A percentile compares a stretch with the other conserved stretches of the same genome.
phyloP scores from a whole-genome alignment of 2,797 vertebrate species.

The Hypotaenidia okinawae region DNA sequence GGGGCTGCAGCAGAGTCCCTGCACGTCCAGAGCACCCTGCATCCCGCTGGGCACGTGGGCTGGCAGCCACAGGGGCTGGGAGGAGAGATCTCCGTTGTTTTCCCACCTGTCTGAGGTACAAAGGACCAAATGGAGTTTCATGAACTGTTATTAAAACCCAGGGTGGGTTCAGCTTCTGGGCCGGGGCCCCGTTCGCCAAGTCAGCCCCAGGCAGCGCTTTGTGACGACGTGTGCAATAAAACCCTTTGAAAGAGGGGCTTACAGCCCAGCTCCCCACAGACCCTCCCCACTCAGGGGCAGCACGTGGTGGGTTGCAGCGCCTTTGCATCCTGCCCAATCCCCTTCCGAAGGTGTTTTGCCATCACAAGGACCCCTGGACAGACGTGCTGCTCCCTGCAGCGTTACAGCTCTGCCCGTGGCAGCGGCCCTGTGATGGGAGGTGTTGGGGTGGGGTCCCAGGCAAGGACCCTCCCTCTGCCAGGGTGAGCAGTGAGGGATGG shows the following conservation, averaged over 20 bases:
- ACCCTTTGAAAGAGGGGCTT: constrained; percentile 48
- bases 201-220: constrained; percentile 64
- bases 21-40: neutral
- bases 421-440: neutral
- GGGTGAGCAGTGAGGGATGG: neutral
- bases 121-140: constrained; percentile 68
- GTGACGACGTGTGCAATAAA: constrained; percentile 62
- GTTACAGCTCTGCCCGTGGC: neutral
- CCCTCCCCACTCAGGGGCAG: constrained; percentile 18
- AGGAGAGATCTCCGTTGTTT: constrained; percentile 37
- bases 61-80: accelerated
- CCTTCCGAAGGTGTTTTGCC: neutral
- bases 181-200: constrained; percentile 46
- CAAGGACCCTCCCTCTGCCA: neutral
- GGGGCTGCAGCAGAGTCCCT: neutral
- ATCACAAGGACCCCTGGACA: neutral
- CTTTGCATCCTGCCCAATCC: neutral
- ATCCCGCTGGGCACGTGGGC: neutral
- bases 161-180: constrained; percentile 63
- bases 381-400: accelerated
- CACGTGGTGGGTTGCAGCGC: neutral
- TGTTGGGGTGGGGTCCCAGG: neutral
- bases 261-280: neutral
- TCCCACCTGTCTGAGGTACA: constrained; percentile 62
- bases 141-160: constrained; percentile 69